A percentile compares a stretch with the other conserved stretches of the same genome.
Conservation (phyloP, 2,113 vertebrate genomes). For the Ibidorhyncha struthersii region DNA sequence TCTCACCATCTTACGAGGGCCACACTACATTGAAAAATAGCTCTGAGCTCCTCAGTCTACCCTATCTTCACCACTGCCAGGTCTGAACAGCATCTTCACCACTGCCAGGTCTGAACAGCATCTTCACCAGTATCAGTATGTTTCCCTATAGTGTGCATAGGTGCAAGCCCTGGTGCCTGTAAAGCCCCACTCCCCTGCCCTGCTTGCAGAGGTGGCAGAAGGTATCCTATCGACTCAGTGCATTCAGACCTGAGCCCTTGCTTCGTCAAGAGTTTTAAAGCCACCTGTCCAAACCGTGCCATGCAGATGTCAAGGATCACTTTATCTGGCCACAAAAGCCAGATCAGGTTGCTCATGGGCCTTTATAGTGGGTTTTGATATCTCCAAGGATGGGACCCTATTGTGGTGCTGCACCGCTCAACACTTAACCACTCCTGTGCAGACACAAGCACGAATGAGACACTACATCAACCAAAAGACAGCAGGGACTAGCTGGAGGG, state of each 20-base stretch:
- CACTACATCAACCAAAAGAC: not conserved
- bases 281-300: not conserved
- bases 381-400: not conserved
- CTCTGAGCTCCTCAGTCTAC: not conserved
- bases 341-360: not conserved
- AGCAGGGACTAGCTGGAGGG: not conserved
- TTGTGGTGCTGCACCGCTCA: not conserved
- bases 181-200: not conserved
- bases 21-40: not conserved
- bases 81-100: not conserved
- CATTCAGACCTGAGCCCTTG: not conserved
- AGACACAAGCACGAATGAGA: not conserved
- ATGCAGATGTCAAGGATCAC: not conserved
- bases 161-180: not conserved
- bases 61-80: not conserved
- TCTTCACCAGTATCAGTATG: rapidly evolving
- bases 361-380: not conserved
- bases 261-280: not conserved
- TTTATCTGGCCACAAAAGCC: not conserved
- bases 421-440: not conserved
- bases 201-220: not conserved
- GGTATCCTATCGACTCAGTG: not conserved
- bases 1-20: not conserved
- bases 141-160: not conserved
- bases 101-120: too few relatives aligned